Evolutionary conservation across 2,113 vertebrate species (phyloP).

Genomic region (Boulengeromyrus knoepffleri): DNA sequence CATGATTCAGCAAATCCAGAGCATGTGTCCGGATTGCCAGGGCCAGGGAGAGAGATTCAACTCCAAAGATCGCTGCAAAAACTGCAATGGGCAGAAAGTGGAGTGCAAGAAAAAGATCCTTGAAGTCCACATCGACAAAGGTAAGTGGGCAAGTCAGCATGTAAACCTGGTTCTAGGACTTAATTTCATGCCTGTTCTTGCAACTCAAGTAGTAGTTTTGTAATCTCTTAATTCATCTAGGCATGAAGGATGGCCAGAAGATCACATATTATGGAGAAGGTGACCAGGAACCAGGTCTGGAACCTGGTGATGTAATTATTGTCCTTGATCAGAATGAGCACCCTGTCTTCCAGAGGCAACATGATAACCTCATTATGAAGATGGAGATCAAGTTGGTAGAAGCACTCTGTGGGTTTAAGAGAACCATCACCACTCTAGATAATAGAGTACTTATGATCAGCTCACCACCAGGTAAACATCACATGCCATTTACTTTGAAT

Average conservation of each 20-base stretch:
- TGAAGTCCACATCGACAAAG: conserved; percentile 92
- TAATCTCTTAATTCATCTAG: conserved; percentile 45
- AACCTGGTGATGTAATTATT: conserved; percentile 88
- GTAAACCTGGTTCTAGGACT: background rate
- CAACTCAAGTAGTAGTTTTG: background rate
- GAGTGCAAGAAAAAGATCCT: conserved; percentile 88
- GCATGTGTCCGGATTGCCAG: conserved; percentile 84
- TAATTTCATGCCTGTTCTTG: background rate
- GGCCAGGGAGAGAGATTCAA: conserved; percentile 87
- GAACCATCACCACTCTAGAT: conserved; percentile 76
- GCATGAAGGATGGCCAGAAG: conserved; percentile 94
- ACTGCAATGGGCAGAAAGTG: conserved; percentile 83
- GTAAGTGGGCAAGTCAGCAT: conserved; percentile 43
- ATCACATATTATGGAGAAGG: conserved; percentile 90
- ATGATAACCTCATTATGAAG: conserved; percentile 75
- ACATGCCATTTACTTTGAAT: background rate
- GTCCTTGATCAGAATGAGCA: conserved; percentile 90
- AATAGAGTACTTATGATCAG: conserved; percentile 71
- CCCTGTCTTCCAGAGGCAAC: conserved; percentile 71
- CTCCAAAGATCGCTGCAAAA: conserved; percentile 84
- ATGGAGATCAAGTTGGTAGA: conserved; percentile 84
- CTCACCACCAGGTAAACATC: conserved; percentile 67
- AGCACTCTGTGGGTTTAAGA: conserved; percentile 87
- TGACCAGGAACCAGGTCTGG: conserved; percentile 90
- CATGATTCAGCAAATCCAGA: conserved; percentile 95